Base-by-base conservation (phyloP, 2,797 vertebrate genomes). In the Sebastiscus albofasciatus region DNA sequence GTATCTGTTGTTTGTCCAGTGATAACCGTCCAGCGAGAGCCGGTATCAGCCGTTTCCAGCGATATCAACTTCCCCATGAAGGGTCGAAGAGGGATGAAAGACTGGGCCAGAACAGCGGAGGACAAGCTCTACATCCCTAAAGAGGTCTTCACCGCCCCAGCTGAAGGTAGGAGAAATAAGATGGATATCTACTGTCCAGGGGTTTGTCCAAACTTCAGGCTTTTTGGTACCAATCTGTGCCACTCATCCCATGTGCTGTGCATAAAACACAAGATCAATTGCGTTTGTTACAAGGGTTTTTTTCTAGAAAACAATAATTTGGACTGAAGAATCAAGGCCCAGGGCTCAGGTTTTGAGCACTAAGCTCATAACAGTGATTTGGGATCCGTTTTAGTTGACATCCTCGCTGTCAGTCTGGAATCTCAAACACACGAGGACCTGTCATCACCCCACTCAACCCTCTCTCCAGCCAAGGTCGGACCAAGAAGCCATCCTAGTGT, bases 11-110 rank as follows among this genome's bases (percentile, higher is more conserved):
- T 89, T 75, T 67, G 1, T 52, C 4, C 93, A 99, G 98, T 99
- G 94, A 97, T 98, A 95, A 99, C 97, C 84, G 99, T 99, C 92
- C 98, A 99, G 92, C 92, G 98, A 74, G 98, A 99, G 88, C 98
- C 98, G 0, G 96, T 99, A 74, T 98, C 98, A 0, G 98, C 98
- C 0, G 97, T 99, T 91, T 99, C 98, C 93, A 99, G 98, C 0
- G 97, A 99, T 92, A 98, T 99, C 93, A 99, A 98, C 84, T 99
- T 99, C 87, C 98, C 98, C 72, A 97, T 99, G 98, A 97, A 96
- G 86, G 98, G 98, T 16, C 96, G 98, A 18, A 94, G 98, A 89
- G 98, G 98, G 65, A 99, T 99, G 98, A 99, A 99, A 90, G 98
- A 99, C 90, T 99, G 98, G 98, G 98, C 97, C 8, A 96, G 97